Conservation (phyloP, 2,113 vertebrate genomes). For the Cyprinodon brontotheroides region DNA sequence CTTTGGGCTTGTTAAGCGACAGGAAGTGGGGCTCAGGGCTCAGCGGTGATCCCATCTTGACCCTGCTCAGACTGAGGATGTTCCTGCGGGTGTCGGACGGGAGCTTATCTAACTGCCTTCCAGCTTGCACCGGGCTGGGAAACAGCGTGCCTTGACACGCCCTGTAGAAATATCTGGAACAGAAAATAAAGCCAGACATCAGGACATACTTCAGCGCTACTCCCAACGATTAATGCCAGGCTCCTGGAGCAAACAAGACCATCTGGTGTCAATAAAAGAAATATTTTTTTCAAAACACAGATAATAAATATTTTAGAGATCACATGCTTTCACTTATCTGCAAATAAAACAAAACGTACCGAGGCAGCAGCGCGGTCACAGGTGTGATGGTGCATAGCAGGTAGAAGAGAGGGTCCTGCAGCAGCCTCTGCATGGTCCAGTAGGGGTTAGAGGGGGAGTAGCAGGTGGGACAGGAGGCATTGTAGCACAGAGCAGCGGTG, state of each 20-base stretch:
- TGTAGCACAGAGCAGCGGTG: conserved; percentile 90
- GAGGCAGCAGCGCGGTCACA: conserved; percentile 87
- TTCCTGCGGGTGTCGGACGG: conserved; percentile 69
- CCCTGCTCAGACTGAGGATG: conserved; percentile 70
- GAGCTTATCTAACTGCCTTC: conserved; percentile 84
- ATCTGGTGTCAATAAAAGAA: conserved; percentile 40
- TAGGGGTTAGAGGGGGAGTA: conserved; percentile 95
- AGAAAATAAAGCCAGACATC: conserved; percentile 35
- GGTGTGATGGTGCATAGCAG: conserved; percentile 89
- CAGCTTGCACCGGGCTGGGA: conserved; percentile 89
- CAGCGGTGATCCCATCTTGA: conserved; percentile 51
- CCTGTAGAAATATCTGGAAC: conserved; percentile 89
- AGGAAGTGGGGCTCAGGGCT: conserved; percentile 54
- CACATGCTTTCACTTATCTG: neutral
- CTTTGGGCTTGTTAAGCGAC: conserved; percentile 54
- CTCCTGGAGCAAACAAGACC: conserved; percentile 33
- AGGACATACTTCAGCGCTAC: conserved; percentile 13
- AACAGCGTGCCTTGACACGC: conserved; percentile 90
- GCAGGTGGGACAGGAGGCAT: conserved; percentile 89
- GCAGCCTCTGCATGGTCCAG: conserved; percentile 91
- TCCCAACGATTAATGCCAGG: conserved; percentile 5
- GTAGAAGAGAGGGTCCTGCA: conserved; percentile 92
- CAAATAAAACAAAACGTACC: conserved; percentile 71
- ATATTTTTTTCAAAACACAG: neutral
- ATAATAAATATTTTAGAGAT: conserved; percentile 13